These are phyloP conservation scores for Tupaia chinensis DNA, from an alignment of 2,113 vertebrate genomes.

Conservation along the genomic window DNA sequence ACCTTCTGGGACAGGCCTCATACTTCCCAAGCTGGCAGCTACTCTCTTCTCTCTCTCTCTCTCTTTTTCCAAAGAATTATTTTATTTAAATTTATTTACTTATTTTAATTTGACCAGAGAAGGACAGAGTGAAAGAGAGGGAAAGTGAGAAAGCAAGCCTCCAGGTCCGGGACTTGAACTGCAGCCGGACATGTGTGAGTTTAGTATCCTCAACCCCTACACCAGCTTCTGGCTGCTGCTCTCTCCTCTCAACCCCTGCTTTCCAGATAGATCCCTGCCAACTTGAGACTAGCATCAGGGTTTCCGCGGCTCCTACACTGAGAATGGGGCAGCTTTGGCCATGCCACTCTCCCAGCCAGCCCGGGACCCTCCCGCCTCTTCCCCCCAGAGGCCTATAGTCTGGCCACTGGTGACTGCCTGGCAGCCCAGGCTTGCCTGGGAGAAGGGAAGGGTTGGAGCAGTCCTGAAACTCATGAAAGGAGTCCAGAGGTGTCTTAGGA, in stretches of 20 bases:
- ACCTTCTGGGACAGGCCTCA: not conserved
- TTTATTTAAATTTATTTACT: too few relatives aligned
- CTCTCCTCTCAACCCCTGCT: not conserved
- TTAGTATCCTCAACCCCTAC: too few relatives aligned
- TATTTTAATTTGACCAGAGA: too few relatives aligned
- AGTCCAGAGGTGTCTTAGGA: not conserved
- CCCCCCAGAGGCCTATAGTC: not conserved
- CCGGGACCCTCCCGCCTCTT: not conserved
- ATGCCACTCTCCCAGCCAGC: not conserved
- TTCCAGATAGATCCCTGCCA: not conserved
- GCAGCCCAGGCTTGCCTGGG: not conserved
- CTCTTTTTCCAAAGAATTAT: too few relatives aligned
- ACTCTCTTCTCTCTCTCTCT: not conserved
- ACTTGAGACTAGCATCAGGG: not conserved
- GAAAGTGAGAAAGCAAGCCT: too few relatives aligned
- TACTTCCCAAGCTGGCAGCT: not conserved
- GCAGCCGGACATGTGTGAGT: too few relatives aligned
- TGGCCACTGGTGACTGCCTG: not conserved
- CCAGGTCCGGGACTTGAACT: too few relatives aligned
- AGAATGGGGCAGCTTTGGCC: not conserved
- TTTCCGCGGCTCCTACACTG: not conserved
- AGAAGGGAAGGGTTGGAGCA: conserved; percentile 22
- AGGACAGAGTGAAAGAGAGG: too few relatives aligned
- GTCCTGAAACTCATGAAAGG: not conserved
- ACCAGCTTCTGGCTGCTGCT: not conserved